These are phyloP conservation scores for Platycnemis pennipes DNA, from an alignment of 2,888 invertebrate genomes.

Conservation along the genomic window DNA sequence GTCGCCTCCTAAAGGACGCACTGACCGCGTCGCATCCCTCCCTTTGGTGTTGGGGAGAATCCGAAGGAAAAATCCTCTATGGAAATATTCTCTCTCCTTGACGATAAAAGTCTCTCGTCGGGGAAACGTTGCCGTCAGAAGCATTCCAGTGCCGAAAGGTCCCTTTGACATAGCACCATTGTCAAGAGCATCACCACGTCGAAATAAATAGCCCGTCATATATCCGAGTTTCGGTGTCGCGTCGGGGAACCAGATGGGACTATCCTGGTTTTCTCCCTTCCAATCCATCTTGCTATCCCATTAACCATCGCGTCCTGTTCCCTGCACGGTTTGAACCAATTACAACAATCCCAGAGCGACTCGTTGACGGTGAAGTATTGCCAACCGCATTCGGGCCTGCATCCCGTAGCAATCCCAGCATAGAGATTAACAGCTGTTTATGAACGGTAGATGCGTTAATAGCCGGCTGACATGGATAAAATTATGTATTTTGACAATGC, in stretches of 20 bases:
- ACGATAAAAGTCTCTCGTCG: neutral
- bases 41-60: neutral
- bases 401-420: neutral
- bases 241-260: neutral
- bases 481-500: no score
- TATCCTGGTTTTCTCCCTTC: neutral
- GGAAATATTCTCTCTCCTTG: neutral
- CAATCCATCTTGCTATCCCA: slow-evolving; percentile 8
- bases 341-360: neutral
- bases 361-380: slow-evolving; percentile 5
- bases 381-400: neutral
- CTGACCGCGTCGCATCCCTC: neutral
- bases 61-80: neutral
- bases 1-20: neutral
- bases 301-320: neutral
- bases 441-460: no score
- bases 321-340: neutral
- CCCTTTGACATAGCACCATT: neutral
- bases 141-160: neutral
- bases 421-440: neutral
- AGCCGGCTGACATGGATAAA: no score
- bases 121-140: neutral
- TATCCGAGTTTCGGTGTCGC: neutral
- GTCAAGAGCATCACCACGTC: neutral
- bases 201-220: neutral